A percentile compares a stretch with the other conserved stretches of the same genome.
Evolutionary conservation across 2,797 vertebrate species (phyloP).

Genomic region (Stomatorhinus walkeri): DNA sequence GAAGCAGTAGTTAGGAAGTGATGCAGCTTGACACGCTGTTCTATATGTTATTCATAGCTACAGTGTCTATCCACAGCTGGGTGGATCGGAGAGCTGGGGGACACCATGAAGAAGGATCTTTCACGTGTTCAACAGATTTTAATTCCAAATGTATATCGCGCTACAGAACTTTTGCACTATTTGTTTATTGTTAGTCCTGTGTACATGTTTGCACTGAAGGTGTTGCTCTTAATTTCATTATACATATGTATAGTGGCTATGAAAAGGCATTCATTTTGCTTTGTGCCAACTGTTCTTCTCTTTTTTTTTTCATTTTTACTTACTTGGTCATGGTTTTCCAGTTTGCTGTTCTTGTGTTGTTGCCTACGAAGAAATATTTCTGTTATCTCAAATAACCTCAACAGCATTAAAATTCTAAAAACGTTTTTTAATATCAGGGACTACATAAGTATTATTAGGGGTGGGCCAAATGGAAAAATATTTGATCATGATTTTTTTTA

Average conservation of each 20-base stretch:
- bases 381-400: background rate
- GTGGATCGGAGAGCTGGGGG: background rate
- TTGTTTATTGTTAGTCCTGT: no score
- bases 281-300: background rate
- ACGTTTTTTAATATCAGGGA: background rate
- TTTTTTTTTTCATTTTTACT: background rate
- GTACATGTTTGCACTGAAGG: no score
- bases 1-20: background rate
- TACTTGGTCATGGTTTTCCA: background rate
- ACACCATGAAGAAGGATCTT: background rate
- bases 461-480: background rate
- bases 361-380: background rate
- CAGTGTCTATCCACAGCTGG: background rate
- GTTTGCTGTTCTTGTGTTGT: background rate
- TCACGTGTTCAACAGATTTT: background rate
- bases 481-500: background rate
- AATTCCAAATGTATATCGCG: no score
- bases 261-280: background rate
- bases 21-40: background rate
- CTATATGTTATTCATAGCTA: no score
- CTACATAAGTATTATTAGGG: background rate
- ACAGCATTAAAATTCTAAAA: background rate
- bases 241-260: no score
- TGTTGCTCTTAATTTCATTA: no score
- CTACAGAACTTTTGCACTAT: no score